These are phyloP conservation scores for Chelonia mydas DNA, from an alignment of 2,797 vertebrate species.

Conservation along the genomic window DNA sequence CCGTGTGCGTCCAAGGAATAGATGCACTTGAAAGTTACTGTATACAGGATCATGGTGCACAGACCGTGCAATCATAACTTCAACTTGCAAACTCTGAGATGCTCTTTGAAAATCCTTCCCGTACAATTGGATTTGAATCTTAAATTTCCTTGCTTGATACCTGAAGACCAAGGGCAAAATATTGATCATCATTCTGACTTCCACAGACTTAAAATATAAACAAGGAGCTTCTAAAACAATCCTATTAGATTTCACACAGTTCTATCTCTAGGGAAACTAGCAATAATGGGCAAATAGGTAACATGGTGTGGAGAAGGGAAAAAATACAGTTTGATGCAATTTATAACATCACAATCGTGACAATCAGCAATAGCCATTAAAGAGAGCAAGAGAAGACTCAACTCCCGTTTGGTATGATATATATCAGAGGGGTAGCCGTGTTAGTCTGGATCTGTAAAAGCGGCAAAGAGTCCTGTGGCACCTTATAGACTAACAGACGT, in stretches of 20 bases:
- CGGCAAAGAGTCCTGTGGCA: too few species aligned
- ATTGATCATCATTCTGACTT: constrained; percentile 28
- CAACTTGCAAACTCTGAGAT: neutral
- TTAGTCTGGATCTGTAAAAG: too few species aligned
- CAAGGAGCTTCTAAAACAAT: neutral
- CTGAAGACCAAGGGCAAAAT: neutral
- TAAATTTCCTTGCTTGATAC: constrained; percentile 11
- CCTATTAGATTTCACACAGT: rapidly evolving
- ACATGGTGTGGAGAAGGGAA: rapidly evolving
- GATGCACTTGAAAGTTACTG: neutral
- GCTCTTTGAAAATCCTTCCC: neutral
- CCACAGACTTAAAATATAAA: constrained; percentile 23
- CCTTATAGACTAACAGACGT: too few species aligned
- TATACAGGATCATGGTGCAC: rapidly evolving
- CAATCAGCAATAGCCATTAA: neutral
- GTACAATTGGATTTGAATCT: neutral
- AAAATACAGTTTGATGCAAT: neutral
- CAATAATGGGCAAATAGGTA: neutral
- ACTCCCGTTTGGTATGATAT: neutral
- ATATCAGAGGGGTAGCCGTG: too few species aligned
- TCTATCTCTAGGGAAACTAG: neutral
- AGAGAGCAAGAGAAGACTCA: neutral
- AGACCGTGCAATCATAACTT: rapidly evolving
- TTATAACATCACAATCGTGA: neutral
- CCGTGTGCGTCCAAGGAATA: neutral